Percentiles rank a stretch among this genome's conserved stretches.
These are phyloP conservation scores for Porites australiensis DNA, from an alignment of 64 coral and sea anemone species.

Conservation along the genomic window DNA sequence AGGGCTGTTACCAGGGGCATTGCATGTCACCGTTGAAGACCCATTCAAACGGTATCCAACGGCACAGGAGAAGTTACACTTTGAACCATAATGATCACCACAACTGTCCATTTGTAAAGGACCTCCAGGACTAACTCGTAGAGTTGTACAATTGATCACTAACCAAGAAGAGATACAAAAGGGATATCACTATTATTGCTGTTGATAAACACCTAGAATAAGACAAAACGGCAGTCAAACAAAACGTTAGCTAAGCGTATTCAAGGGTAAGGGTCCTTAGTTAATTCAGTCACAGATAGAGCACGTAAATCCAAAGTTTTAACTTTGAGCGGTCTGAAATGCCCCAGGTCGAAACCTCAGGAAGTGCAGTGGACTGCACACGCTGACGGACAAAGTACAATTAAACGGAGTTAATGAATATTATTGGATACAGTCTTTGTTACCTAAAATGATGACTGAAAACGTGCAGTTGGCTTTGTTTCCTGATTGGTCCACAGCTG, in stretches of 20 bases:
- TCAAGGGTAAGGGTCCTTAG: no score
- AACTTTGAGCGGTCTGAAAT: no score
- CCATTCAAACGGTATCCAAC: conserved; percentile 28
- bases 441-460: conserved; percentile 23
- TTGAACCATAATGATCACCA: conserved; percentile 24
- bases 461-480: conserved; percentile 39
- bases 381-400: background rate
- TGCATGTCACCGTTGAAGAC: background rate
- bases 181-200: background rate
- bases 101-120: background rate
- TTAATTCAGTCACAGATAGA: no score
- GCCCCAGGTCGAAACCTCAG: no score
- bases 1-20: background rate
- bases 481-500: conserved; percentile 30
- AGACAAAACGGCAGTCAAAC: no score
- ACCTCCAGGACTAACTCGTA: background rate
- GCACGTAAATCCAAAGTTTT: no score
- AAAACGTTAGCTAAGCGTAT: no score
- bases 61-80: conserved; percentile 18
- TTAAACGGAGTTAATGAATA: background rate
- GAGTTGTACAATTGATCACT: conserved; percentile 27
- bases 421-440: no score
- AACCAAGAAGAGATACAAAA: background rate
- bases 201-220: no score
- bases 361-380: no score